Base-by-base conservation (phyloP, 2,797 vertebrate genomes). In the Linurgus olivaceus region DNA sequence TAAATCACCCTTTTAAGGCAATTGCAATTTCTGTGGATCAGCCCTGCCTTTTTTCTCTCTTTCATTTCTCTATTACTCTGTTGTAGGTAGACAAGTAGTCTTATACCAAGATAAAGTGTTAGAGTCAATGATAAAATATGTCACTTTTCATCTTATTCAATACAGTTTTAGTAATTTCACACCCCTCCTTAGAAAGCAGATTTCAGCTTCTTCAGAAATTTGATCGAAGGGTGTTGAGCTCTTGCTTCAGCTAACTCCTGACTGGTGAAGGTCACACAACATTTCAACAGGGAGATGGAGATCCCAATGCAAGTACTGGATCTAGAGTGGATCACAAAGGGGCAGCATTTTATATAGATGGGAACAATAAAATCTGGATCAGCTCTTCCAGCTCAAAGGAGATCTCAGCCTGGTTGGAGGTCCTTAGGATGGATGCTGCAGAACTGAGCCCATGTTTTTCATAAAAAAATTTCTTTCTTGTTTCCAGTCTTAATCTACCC, bases 91-190 rank as follows among this genome's bases (percentile, higher is more conserved):
- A 62, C 28, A 67, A 93, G 12, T 75, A 68, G 25, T 85, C 86
- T 91, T 93, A 17, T 18, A 65, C 16, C 48, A 96, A 94, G 59
- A 58, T 85, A 48, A 80, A 91, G 19, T 14, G 25, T 71, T 85
- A 87, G 67, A 68, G 14, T 74, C 23, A 81, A 61, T n/a, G 80
- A 71, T 61, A 62, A 66, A 66, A 13, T 54, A 29, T 7, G 9
- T 13, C 4, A 37, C 18, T 63, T 74, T 72, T 80, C 45, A 78
- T 71, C 12, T 35, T 89, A 17, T 70, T 90, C 16, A 72, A 31
- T 31, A 17, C 4, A 44, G 12, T 28, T 68, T 65, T 51, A 62
- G 11, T 42, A 78, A 79, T 70, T 76, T 67, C 44, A 38, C 10
- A 40, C 1, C 6, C 7, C 45, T 47, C 15, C 59, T 58, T 55